phyloP scores from a whole-genome alignment of 2,113 vertebrate species.

The Hassar affinis region DNA sequence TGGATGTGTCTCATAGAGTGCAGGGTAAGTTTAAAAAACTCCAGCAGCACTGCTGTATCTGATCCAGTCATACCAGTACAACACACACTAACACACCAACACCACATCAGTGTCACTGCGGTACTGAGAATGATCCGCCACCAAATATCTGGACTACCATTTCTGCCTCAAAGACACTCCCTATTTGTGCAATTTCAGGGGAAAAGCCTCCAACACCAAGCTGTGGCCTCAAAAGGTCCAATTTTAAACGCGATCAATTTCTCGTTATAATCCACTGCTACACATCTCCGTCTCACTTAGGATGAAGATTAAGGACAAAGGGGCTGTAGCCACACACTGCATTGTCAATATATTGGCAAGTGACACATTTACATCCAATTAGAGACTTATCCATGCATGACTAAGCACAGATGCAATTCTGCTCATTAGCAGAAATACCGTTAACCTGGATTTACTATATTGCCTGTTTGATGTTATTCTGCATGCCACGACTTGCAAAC shows the following conservation, averaged over 20 bases:
- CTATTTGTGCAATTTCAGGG: slow-evolving; percentile 1
- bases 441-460: not conserved
- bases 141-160: not conserved
- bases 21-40: too few species aligned
- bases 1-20: too few species aligned
- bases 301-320: slow-evolving; percentile 30
- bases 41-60: too few species aligned
- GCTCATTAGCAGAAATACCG: not conserved
- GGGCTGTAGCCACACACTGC: slow-evolving; percentile 5
- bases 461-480: not conserved
- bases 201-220: slow-evolving; percentile 19
- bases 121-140: too few species aligned
- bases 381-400: slow-evolving; percentile 8
- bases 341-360: slow-evolving; percentile 39
- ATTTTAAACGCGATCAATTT: slow-evolving; percentile 54
- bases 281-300: slow-evolving; percentile 47
- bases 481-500: not conserved
- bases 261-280: slow-evolving; percentile 48
- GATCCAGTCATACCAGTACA: too few species aligned
- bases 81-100: too few species aligned
- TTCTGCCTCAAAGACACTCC: slow-evolving; percentile 4
- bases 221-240: slow-evolving; percentile 32
- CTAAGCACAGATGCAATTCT: not conserved
- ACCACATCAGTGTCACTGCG: too few species aligned
- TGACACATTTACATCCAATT: slow-evolving; percentile 29